Percentiles rank a stretch among this genome's conserved stretches.
phyloP scores from a whole-genome alignment of 2,113 vertebrate species.

The Cariama cristata region DNA sequence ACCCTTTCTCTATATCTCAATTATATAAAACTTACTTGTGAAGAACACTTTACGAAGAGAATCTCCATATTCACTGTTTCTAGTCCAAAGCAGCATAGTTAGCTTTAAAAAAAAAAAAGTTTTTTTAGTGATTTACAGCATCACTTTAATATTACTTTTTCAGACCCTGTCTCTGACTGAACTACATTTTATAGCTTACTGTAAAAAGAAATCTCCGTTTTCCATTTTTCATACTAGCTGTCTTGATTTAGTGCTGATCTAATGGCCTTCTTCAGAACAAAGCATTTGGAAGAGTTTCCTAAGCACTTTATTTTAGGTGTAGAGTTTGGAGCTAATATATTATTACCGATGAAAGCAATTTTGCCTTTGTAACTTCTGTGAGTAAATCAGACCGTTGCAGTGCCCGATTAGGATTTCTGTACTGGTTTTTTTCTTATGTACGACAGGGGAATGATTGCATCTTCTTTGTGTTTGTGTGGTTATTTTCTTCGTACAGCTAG shows the following conservation, averaged over 20 bases:
- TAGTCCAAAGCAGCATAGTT: background rate
- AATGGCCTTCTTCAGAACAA: constrained; percentile 57
- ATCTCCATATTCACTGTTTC: background rate
- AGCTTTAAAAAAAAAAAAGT: background rate
- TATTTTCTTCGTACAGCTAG: background rate
- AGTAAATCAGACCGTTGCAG: background rate
- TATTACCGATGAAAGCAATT: constrained; percentile 28
- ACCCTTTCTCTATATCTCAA: background rate
- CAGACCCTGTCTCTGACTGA: background rate
- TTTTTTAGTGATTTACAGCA: constrained; percentile 7
- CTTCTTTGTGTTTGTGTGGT: background rate
- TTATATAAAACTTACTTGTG: background rate
- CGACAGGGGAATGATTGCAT: background rate
- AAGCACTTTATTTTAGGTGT: constrained; percentile 57
- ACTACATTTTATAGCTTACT: constrained; percentile 48
- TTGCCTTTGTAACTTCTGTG: constrained; percentile 14
- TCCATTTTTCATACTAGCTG: constrained; percentile 52
- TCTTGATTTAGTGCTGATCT: constrained; percentile 59
- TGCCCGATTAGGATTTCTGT: background rate
- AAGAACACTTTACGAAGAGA: background rate
- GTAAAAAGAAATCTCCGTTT: constrained; percentile 42
- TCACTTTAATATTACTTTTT: constrained; percentile 14
- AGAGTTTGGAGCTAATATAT: constrained; percentile 37
- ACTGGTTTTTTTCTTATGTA: background rate
- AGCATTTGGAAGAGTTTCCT: constrained; percentile 50